Evolutionary conservation across 2,797 vertebrate species (phyloP), one percentile per base, ranked within the genome.

Genomic region (Enteromius paludinosus): DNA sequence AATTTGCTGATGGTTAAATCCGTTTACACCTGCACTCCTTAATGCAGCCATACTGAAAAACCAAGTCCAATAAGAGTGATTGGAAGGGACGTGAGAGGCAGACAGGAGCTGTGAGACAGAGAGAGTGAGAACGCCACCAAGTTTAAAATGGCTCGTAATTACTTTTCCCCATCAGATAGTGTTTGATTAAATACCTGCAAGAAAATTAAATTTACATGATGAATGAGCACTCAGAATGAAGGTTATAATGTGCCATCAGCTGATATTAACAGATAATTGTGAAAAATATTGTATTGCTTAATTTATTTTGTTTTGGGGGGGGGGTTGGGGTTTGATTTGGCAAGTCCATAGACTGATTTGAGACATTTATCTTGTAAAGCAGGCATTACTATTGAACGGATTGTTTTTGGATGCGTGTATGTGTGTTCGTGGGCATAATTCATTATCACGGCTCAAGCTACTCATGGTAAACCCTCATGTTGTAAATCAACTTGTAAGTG

Each of bases 201-300:
- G 94, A 94, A 95, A 97, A 97, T 96, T 95, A 94, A 95, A 96
- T 97, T 96, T 96, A 92, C 86, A 92, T 97, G 97, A 97, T 97
- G 94, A 96, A 97, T 97, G 95, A 92, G 88, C 85, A 82, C 86
- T 89, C 93, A 87, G 91, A 92, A 93, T 94, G 95, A 95, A 96
- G 95, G 94, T 95, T 94, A 95, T 92, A 94, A 94, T 92, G 88
- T 93, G 93, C 94, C 92, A 95, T 94, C 93, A 93, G 93, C 93
- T 94, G 94, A 95, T 96, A 96, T 94, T 89, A 94, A 91, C 92
- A 90, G 94, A 94, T 95, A 95, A 96, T 91, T 95, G 92, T 92
- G 87, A 91, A 92, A 95, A 94, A 94, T 95, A 95, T 93, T 94
- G 91, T 92, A 93, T 92, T 89, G 87, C 88, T 90, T 92, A 92